phyloP scores from a whole-genome alignment of 2,797 vertebrate species.

The Gobio occitaniae region DNA sequence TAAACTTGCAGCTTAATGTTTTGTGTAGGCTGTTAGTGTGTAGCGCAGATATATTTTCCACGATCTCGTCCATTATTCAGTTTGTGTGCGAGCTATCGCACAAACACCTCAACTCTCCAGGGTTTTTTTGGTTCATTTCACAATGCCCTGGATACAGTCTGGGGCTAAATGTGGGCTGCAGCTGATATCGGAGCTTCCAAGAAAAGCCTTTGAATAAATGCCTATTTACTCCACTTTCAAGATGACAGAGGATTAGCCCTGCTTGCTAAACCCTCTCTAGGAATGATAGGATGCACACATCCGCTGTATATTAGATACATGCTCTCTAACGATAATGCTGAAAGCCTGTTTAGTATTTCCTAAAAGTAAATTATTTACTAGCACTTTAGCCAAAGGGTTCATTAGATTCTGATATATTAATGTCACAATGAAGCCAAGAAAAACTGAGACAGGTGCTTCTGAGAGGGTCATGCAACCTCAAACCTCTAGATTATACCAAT shows the following conservation, averaged over 20 bases:
- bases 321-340: background rate
- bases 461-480: background rate
- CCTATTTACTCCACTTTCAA: slow-evolving; percentile 42
- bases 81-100: slow-evolving; percentile 23
- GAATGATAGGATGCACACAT: slow-evolving; percentile 25
- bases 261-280: slow-evolving; percentile 30
- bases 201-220: slow-evolving; percentile 41
- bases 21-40: slow-evolving; percentile 16
- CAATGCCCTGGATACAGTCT: slow-evolving; percentile 40
- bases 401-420: slow-evolving; percentile 14
- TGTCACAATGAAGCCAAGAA: background rate
- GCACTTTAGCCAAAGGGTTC: background rate
- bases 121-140: slow-evolving; percentile 42
- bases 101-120: slow-evolving; percentile 33
- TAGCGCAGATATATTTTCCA: slow-evolving; percentile 27
- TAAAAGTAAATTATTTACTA: slow-evolving; percentile 1
- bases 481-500: slow-evolving; percentile 16
- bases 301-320: slow-evolving; percentile 9
- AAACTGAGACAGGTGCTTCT: background rate
- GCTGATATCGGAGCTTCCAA: slow-evolving; percentile 38
- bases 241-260: slow-evolving; percentile 44
- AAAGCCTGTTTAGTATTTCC: slow-evolving; percentile 26
- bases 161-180: slow-evolving; percentile 45
- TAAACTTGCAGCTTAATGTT: slow-evolving; percentile 41
- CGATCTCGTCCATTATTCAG: slow-evolving; percentile 38